Percentiles rank a stretch among this genome's conserved stretches.
Evolutionary conservation across 2,797 vertebrate species (phyloP).

Genomic region (Fistularia tabacaria): DNA sequence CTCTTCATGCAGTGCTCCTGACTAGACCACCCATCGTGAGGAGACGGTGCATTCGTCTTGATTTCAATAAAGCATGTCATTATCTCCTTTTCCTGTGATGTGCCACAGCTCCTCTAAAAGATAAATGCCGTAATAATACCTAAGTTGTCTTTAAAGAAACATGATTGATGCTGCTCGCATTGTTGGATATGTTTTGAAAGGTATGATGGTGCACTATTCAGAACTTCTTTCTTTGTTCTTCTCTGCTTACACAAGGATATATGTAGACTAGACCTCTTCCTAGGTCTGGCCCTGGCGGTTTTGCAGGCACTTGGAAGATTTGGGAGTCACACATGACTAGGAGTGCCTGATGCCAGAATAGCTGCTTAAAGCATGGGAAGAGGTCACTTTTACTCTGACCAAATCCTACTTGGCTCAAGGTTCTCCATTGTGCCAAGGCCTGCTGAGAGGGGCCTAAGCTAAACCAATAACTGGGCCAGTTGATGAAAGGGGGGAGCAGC

Average conservation of each 20-base stretch:
- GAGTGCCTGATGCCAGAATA: slow-evolving; percentile 57
- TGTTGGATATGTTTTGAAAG: slow-evolving; percentile 21
- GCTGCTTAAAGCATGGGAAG: slow-evolving; percentile 48
- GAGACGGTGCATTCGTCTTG: slow-evolving; percentile 58
- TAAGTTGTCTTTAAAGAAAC: slow-evolving; percentile 24
- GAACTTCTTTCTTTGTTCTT: slow-evolving; percentile 24
- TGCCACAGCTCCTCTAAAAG: slow-evolving; percentile 55
- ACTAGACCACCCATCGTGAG: slow-evolving; percentile 64
- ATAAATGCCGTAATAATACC: slow-evolving; percentile 53
- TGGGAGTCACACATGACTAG: slow-evolving; percentile 51
- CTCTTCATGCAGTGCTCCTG: slow-evolving; percentile 37
- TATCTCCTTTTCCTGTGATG: slow-evolving; percentile 61
- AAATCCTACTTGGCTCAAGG: slow-evolving; percentile 62
- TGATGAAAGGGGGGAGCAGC: slow-evolving; percentile 69
- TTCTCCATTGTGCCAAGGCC: slow-evolving; percentile 60
- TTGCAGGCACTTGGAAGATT: slow-evolving; percentile 46
- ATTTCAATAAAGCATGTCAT: slow-evolving; percentile 70
- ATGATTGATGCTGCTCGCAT: slow-evolving; percentile 39
- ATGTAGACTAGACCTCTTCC: slow-evolving; percentile 38
- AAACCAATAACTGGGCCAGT: slow-evolving; percentile 72
- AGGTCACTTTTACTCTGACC: slow-evolving; percentile 48
- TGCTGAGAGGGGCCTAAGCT: slow-evolving; percentile 69
- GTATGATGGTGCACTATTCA: slow-evolving; percentile 16
- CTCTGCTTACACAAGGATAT: slow-evolving; percentile 10
- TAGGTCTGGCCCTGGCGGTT: slow-evolving; percentile 33